A percentile compares a stretch with the other conserved stretches of the same genome.
Evolutionary conservation across 2,888 invertebrate species (phyloP).

Genomic region (Alitta virens): DNA sequence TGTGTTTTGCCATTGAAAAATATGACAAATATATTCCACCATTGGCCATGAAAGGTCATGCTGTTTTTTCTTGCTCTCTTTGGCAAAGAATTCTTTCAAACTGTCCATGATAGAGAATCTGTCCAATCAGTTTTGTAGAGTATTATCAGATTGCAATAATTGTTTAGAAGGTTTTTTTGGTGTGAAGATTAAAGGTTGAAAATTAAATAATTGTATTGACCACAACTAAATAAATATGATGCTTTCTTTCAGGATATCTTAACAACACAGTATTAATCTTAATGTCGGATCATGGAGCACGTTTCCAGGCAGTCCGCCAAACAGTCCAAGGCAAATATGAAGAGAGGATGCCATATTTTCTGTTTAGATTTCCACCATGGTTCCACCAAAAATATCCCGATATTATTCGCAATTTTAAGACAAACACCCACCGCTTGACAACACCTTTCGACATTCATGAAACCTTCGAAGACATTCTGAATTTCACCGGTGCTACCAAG

Average conservation of each 20-base stretch:
- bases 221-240: no score
- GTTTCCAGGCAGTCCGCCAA: conserved; percentile 77
- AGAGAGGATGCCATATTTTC: conserved; percentile 84
- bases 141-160: no score
- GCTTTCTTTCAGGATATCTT: conserved; percentile 59
- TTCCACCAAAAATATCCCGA: conserved; percentile 66
- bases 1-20: no score
- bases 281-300: conserved; percentile 86
- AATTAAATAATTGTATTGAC: no score
- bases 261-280: conserved; percentile 80
- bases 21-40: no score
- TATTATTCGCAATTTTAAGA: conserved; percentile 63
- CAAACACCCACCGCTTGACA: conserved; percentile 70
- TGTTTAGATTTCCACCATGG: conserved; percentile 72
- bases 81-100: no score
- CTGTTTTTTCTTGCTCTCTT: no score
- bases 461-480: conserved; percentile 72
- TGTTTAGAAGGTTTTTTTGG: no score
- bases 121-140: no score
- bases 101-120: no score
- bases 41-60: no score
- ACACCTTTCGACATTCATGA: conserved; percentile 88
- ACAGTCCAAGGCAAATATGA: conserved; percentile 89
- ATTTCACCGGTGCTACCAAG: conserved; percentile 51
- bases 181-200: no score